Base-by-base conservation (phyloP, 2,888 invertebrate species). In the Orchesellides sinensis region DNA sequence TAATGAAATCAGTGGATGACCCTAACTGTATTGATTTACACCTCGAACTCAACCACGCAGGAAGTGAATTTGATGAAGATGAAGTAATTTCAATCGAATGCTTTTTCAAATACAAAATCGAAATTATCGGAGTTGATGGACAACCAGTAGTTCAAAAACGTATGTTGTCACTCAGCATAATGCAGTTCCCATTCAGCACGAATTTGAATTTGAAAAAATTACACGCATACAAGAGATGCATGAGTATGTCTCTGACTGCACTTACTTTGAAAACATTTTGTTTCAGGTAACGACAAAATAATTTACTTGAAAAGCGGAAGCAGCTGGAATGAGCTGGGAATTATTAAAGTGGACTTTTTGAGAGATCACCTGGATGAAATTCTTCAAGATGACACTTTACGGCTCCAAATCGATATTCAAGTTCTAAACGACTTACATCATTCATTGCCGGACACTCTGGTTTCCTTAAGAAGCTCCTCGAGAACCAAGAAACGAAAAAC, bases 361-460 rank as follows among this genome's bases (percentile, higher is more conserved):
- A 52, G 14, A 17, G 63, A 73, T n/a, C 65, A 72, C 17, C 5
- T 19, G 21, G 52, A 17, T 2, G 8, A 65, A 35, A 19, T 73
- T 27, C 21, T 80, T 0, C 1, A 40, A 2, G 65, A 73, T 21
- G 80, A 73, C 25, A 65, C 49, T 10, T 29, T 80, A 8, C 6
- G 23, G 6, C 21, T 80, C 12, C 14, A 63, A 23, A n/a, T 80
- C 3, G 80, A 73, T 25, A 21, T 80, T 14, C 47, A 6, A 4
- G 52, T 80, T 1, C 17, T 80, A 21, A 23, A 40, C 3, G 72
- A 72, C n/a, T 61, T 79, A 14, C 49, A 59, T 21, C 79, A 79
- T 25, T 23, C 70, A 8, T n/a, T 5, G 2, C 12, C 29, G 6
- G 63, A 70, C 12, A 25, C 35, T 5, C 23, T 69, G 21, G 10